Base-by-base conservation (phyloP, 2,797 vertebrate species). In the Poecilia gillii region DNA sequence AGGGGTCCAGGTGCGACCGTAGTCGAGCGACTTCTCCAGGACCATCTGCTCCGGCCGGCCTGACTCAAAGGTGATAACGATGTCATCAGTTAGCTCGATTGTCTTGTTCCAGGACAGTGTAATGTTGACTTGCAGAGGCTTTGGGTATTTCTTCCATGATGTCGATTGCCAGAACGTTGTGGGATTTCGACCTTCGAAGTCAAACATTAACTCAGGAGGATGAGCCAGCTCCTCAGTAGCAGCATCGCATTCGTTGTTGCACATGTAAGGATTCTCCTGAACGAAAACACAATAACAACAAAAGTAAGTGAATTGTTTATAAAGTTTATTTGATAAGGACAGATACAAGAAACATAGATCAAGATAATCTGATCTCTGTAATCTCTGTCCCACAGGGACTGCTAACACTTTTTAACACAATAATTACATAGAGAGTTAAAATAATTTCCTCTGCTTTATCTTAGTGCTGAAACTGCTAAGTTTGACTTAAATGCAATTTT, bases 241-340 rank as follows among this genome's bases (percentile, higher is more conserved):
- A 0, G 98, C 97, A 8, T 99, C 98, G 82, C 98, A 99, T 92
- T 99, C 98, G 4, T 99, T 99, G 96, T 99, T 99, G 95, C 98
- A 99, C 98, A 99, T 99, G 90, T 99, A 99, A 39, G 98, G 98
- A 93, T 99, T 99, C 80, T 99, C 98, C 98, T 99, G 46, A 18
- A 74, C 31, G 62, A 49, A 78, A 70, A 71, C n/a, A 81, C 3
- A 83, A 11, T 49, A 6, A 33, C n/a, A 0, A 77, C 7, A 76
- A 18, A 39, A 66, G 49, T 89, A 64, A 90, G 75, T 55, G 53
- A 55, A 53, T 25, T 53, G 51, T 25, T 25, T 25, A 53, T 9
- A 25, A 9, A 25, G 7, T 53, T 53, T 25, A 53, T 53, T 53
- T 53, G 51, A 53, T 25, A 25, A 53, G 51, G 51, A 53, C 51